phyloP scores from a whole-genome alignment of 2,888 invertebrate genomes.

The Peribatodes rhomboidaria region DNA sequence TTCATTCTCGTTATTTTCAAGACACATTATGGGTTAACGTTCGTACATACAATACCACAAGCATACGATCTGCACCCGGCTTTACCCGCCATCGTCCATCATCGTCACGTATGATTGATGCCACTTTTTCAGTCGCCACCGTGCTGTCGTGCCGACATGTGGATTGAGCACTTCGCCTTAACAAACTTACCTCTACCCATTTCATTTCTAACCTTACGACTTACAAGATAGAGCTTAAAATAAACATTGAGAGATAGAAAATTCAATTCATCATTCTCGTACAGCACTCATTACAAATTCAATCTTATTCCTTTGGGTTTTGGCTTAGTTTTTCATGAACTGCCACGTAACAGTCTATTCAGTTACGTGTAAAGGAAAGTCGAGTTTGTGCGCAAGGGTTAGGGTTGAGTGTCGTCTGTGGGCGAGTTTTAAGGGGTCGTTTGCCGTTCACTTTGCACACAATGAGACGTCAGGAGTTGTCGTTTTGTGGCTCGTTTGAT shows the following conservation, averaged over 20 bases:
- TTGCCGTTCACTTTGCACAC: slow-evolving; percentile 65
- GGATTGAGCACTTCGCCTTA: slow-evolving; percentile 67
- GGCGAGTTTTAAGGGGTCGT: slow-evolving; percentile 61
- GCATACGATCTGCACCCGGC: slow-evolving; percentile 49
- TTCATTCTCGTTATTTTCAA: slow-evolving; percentile 8
- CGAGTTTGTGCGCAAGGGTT: slow-evolving; percentile 7
- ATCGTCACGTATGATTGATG: slow-evolving; percentile 82
- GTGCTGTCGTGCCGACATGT: slow-evolving; percentile 56
- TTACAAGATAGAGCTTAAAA: slow-evolving; percentile 5
- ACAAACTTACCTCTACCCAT: slow-evolving; percentile 35
- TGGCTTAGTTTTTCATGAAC: slow-evolving; percentile 43
- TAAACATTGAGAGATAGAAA: background rate
- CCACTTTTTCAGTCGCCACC: slow-evolving; percentile 71
- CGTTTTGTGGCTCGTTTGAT: slow-evolving; percentile 69
- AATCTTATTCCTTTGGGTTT: slow-evolving; percentile 16
- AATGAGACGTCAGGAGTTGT: slow-evolving; percentile 69
- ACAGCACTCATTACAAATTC: slow-evolving; percentile 18
- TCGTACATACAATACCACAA: slow-evolving; percentile 22
- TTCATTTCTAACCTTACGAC: slow-evolving; percentile 21
- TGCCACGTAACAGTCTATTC: slow-evolving; percentile 10
- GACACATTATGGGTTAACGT: slow-evolving; percentile 42
- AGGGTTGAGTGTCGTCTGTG: slow-evolving; percentile 51
- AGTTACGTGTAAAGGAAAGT: background rate
- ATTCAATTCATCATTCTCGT: slow-evolving; percentile 42
- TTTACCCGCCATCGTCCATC: slow-evolving; percentile 62